A percentile compares a stretch with the other conserved stretches of the same genome.
These are phyloP conservation scores for Stegana nigrithorax DNA, from an alignment of 2,888 invertebrate genomes.

Conservation along the genomic window DNA sequence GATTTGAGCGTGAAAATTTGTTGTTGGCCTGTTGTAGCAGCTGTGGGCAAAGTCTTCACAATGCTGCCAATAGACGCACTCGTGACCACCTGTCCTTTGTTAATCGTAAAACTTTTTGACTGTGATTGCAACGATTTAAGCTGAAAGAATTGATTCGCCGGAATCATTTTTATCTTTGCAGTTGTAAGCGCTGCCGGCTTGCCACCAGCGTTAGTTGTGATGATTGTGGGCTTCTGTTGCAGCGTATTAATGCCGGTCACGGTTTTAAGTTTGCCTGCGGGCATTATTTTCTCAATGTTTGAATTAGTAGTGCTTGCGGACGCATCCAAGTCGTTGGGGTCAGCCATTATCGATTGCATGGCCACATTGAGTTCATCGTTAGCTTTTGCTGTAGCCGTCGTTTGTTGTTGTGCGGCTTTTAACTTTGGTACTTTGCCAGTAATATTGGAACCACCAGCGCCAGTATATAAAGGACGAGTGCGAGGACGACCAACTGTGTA, in stretches of 20 bases:
- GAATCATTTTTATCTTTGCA: constrained; percentile 67
- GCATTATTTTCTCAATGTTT: background rate
- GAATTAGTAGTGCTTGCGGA: constrained; percentile 25
- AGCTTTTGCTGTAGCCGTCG: constrained; percentile 22
- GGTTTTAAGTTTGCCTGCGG: background rate
- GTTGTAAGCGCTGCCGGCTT: constrained; percentile 38
- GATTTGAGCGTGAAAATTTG: constrained; percentile 65
- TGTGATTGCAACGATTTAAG: constrained; percentile 61
- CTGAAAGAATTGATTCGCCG: constrained; percentile 66
- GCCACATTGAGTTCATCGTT: constrained; percentile 66
- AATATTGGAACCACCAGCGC: constrained; percentile 13
- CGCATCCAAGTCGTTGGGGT: constrained; percentile 52
- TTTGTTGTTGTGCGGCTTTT: constrained; percentile 19
- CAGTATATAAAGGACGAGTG: constrained; percentile 52
- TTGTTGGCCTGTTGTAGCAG: constrained; percentile 41
- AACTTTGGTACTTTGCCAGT: constrained; percentile 16
- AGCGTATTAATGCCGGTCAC: constrained; percentile 26
- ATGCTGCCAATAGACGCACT: constrained; percentile 55
- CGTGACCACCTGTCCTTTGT: constrained; percentile 40
- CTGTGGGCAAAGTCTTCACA: constrained; percentile 49
- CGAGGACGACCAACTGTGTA: constrained; percentile 71
- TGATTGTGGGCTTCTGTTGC: constrained; percentile 32
- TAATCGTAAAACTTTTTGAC: constrained; percentile 66
- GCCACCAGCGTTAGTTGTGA: constrained; percentile 14
- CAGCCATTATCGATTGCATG: constrained; percentile 67